Evolutionary conservation across 92 coral and sea anemone genomes (phyloP), one percentile per base, ranked within the genome.

Genomic region (Palythoa heliodiscus): DNA sequence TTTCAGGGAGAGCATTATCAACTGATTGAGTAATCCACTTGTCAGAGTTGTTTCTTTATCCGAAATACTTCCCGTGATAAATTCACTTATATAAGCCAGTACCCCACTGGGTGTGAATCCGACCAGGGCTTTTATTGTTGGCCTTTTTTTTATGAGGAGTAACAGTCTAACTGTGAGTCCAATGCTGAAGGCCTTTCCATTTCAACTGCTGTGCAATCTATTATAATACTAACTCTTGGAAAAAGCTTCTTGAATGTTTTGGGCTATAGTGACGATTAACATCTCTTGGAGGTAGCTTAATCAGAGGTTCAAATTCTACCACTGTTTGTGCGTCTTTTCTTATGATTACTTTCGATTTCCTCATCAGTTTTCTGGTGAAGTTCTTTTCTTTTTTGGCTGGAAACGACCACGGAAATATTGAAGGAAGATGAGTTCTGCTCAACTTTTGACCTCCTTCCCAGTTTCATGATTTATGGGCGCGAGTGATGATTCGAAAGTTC

Each of bases 291-390:
- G 89, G 89, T 15, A 86, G 37, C 57, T 29, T 68, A 20, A 86
- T 86, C 15, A 77, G 60, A 7, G 89, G 89, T 11, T 24, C 86
- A 75, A 85, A 85, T 39, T 85, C 88, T 72, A 11, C 73, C 73
- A 69, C 47, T 2, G 73, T 69, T 69, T 69, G 48, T 69, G 19
- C 12, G 47, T 69, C 73, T 69, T 69, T 69, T 69, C 73, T 69
- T 69, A 19, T 20, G 47, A 69, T 5, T 25, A 68, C 72, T 68
- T 6, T 68, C 38, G 1, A 68, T 68, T 68, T 68, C 72, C 13
- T 68, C 38, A 68, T 68, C 72, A 68, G 72, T 68, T 68, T 68
- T 68, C 72, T 43, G 72, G 10, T 68, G 37, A 68, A 68, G 19
- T 61, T 61, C 68, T 61, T 25, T 16, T 61, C 66, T 58, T 58